phyloP scores from a whole-genome alignment of 2,888 invertebrate species.

The Tenthredo scrophulariae region DNA sequence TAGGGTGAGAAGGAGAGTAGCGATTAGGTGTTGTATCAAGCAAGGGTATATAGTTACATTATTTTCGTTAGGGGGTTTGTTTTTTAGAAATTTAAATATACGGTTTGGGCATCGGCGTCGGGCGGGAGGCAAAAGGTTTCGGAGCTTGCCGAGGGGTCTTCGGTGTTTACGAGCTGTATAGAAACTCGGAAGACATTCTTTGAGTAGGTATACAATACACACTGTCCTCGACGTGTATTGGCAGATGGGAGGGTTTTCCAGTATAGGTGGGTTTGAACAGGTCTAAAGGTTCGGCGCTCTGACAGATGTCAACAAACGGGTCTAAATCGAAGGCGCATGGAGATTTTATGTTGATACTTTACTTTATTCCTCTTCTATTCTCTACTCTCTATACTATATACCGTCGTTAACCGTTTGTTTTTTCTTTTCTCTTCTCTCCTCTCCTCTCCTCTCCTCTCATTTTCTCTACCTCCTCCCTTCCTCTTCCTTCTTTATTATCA shows the following conservation, averaged over 20 bases:
- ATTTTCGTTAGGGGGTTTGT: neutral
- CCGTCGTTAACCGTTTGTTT: constrained; percentile 26
- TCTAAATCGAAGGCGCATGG: constrained; percentile 49
- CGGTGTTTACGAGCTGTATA: constrained; percentile 44
- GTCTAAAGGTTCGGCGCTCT: constrained; percentile 34
- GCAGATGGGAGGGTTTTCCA: neutral
- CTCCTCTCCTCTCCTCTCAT: neutral
- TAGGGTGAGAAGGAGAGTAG: neutral
- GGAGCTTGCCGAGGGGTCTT: neutral
- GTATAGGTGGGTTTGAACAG: constrained; percentile 38
- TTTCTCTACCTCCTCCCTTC: neutral
- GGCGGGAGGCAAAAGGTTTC: neutral
- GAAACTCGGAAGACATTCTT: constrained; percentile 41
- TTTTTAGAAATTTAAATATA: constrained; percentile 40
- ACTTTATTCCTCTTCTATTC: neutral
- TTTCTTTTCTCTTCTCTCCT: neutral
- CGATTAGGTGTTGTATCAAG: neutral
- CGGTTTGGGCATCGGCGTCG: neutral
- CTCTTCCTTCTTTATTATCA: neutral
- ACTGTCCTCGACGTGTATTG: constrained; percentile 20
- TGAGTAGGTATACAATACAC: constrained; percentile 41
- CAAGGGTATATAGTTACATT: neutral
- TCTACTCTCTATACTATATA: neutral
- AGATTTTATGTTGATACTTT: constrained; percentile 50
- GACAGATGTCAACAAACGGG: constrained; percentile 51